These are phyloP conservation scores for Scotopteryx bipunctaria DNA, from an alignment of 2,888 invertebrate species.

Conservation along the genomic window DNA sequence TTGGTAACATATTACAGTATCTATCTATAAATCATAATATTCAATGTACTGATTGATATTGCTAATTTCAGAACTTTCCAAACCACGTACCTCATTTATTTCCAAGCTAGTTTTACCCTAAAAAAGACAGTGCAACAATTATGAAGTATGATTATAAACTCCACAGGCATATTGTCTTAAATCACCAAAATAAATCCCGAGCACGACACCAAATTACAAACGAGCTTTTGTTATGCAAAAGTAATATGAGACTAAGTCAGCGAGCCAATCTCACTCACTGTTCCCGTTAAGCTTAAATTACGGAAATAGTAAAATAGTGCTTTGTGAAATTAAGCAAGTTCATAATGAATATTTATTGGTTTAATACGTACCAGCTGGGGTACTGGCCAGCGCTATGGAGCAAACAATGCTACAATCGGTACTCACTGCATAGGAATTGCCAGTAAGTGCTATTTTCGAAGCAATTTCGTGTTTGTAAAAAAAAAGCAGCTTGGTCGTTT, in stretches of 20 bases:
- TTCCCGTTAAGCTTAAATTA: conserved; percentile 69
- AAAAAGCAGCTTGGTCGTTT: conserved; percentile 23
- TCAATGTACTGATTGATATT: too few species aligned
- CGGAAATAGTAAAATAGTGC: conserved; percentile 75
- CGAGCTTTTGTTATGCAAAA: conserved; percentile 35
- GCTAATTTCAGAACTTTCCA: too few species aligned
- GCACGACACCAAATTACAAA: conserved; percentile 26
- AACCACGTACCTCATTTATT: too few species aligned
- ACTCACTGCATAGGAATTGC: conserved; percentile 65
- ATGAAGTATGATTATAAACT: background rate
- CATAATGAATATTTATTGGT: conserved; percentile 81
- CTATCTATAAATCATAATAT: too few species aligned
- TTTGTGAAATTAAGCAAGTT: conserved; percentile 77
- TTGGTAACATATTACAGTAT: too few species aligned
- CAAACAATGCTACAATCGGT: conserved; percentile 64
- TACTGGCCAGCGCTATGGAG: conserved; percentile 45
- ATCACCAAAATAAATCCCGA: conserved; percentile 21
- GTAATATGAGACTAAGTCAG: conserved; percentile 38
- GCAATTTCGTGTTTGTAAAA: conserved; percentile 33
- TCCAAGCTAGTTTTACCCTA: background rate
- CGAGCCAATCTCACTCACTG: conserved; percentile 43
- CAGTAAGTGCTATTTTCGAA: conserved; percentile 61
- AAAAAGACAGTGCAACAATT: too few species aligned
- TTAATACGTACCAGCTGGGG: conserved; percentile 75
- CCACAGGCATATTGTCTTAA: background rate